Conservation (phyloP, 1,140 invertebrate species). For the Zaprionus tsacasi region DNA sequence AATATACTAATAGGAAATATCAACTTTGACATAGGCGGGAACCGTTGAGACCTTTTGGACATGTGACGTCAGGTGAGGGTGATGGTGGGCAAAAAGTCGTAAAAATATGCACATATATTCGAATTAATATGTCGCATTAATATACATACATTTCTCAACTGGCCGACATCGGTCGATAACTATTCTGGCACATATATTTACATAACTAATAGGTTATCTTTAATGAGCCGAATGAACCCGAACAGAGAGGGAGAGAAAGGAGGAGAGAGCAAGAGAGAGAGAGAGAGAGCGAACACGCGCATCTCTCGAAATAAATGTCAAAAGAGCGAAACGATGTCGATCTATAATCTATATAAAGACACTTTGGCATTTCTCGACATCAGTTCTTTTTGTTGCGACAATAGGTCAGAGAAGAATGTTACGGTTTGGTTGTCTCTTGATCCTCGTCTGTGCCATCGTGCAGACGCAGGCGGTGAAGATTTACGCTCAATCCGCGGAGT, state of each 20-base stretch:
- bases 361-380: neutral
- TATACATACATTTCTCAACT: constrained; percentile 17
- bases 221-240: constrained; percentile 32
- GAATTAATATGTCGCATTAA: constrained; percentile 14
- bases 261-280: neutral
- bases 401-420: constrained; percentile 26
- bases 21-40: constrained; percentile 35
- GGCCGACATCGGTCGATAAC: neutral
- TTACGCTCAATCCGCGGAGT: neutral
- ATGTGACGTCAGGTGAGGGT: neutral
- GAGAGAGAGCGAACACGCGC: neutral
- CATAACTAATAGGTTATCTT: constrained; percentile 30
- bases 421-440: neutral
- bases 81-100: neutral
- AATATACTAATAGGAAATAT: constrained; percentile 27
- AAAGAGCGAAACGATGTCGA: neutral
- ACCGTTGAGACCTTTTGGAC: neutral
- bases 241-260: neutral
- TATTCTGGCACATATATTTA: constrained; percentile 17
- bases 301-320: neutral
- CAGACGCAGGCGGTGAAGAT: constrained; percentile 12
- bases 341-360: constrained; percentile 35
- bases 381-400: constrained; percentile 27
- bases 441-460: constrained; percentile 15
- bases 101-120: constrained; percentile 41